Evolutionary conservation across 2,113 vertebrate species (phyloP), one percentile per base, ranked within the genome.

Genomic region (Dicaeum eximium): DNA sequence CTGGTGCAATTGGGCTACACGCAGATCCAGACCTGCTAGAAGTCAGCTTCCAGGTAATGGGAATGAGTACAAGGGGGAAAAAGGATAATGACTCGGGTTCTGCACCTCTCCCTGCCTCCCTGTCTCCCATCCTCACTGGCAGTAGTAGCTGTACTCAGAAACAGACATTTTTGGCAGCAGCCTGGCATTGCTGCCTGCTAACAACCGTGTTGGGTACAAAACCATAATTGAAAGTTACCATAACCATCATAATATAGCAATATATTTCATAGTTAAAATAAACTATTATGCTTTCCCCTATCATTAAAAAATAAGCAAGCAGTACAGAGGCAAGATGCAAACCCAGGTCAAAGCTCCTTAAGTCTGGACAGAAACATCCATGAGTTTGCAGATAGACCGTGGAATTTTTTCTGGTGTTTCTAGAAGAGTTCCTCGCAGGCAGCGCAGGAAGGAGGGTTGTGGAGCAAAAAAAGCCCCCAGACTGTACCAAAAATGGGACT

Each of bases 221-320:
- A 97, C 82, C 88, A 77, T 96, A 87, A 86, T 95, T 62, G 93
- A 97, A 98, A 98, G 97, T 98, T 98, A 97, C 97, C 96, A 97
- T 96, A 95, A 96, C 97, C 93, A 97, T 98, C 95, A 95, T 98
- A 97, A 97, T 98, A 98, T 97, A 98, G 97, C 98, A 97, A 98
- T 97, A 97, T 97, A 98, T 98, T 97, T 97, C 97, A 97, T 98
- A 97, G 97, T 97, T 98, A 98, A 98, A 98, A 98, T 98, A 98
- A 98, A 98, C 97, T 94, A 97, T 97, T 97, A 98, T 96, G 95
- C 95, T 98, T 98, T 98, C 95, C 97, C 95, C 97, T 98, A 97
- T 88, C 44, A 62, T 95, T 97, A 97, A 96, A 97, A 97, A 94
- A 89, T 93, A 98, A 98, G 96, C 96, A 85, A 98, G 97, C 96